Evolutionary conservation across 1,140 invertebrate species (phyloP), one percentile per base, ranked within the genome.

Genomic region (Anagrus nilaparvatae): DNA sequence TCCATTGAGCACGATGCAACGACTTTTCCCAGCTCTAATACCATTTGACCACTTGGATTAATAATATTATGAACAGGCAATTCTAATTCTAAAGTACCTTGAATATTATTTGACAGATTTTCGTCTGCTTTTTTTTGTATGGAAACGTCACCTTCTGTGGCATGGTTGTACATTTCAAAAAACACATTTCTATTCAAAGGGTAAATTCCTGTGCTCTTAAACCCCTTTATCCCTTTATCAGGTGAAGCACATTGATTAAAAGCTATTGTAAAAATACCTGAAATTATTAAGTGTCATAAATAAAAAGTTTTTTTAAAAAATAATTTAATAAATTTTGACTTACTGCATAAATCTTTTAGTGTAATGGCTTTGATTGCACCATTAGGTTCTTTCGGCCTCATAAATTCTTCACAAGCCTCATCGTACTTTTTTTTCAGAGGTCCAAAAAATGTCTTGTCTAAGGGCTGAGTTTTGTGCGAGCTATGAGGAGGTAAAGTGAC

Each of bases 181-280:
- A 66, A 65, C 37, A 61, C 48, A 48, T 58, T 33, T 31, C 47
- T 47, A 50, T 63, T 61, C 8, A 59, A 29, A 19, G 64, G 60
- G 46, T 53, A 64, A 44, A 69, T 55, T 27, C 59, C 61, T 35
- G 53, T 54, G 33, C 31, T 48, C 48, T 48, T 46, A 48, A 67
- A 67, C 13, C 58, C 59, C 50, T 56, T 53, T 21, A 59, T 43
- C 18, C 51, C 55, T 53, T 58, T 65, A 49, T 57, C 48, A 28
- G 60, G 54, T 40, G 52, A 53, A 31, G 59, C 55, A 41, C 50
- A 50, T 52, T 50, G 56, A 19, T 53, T 38, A 53, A 55, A 69
- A 33, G 62, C 61, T 2, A 10, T 6, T 17, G 21, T 14, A 25
- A 49, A 44, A 19, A 49, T 38, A 8, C 23, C 36, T 6, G 20